Conservation (phyloP, 2,888 invertebrate species). For the Aspidiotus destructor region DNA sequence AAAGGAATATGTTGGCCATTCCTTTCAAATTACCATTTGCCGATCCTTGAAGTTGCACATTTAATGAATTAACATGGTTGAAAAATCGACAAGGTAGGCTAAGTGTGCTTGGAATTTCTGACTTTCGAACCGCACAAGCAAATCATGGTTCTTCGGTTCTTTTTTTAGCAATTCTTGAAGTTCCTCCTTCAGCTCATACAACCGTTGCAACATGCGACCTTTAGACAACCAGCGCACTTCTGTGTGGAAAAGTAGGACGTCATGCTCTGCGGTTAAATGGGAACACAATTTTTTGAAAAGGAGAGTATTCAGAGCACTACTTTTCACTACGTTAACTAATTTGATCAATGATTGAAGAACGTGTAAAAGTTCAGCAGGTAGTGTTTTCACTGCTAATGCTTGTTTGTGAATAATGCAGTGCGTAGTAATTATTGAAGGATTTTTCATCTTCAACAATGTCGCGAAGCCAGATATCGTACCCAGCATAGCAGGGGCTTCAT, state of each 20-base stretch:
- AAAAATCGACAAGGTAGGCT: conserved; percentile 8
- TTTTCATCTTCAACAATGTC: conserved; percentile 33
- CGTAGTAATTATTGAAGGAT: conserved; percentile 24
- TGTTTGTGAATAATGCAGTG: conserved; percentile 33
- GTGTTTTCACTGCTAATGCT: conserved; percentile 32
- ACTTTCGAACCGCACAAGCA: background rate
- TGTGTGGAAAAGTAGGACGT: conserved; percentile 20
- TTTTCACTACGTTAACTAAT: conserved; percentile 28
- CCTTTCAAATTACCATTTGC: conserved; percentile 6
- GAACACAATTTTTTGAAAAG: conserved; percentile 29
- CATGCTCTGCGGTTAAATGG: conserved; percentile 14
- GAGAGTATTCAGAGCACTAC: conserved; percentile 29
- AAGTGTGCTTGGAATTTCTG: conserved; percentile 6
- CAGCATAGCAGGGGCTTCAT: conserved; percentile 33
- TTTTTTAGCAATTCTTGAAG: background rate
- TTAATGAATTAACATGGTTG: background rate
- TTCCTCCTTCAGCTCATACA: conserved; percentile 8
- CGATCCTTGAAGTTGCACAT: conserved; percentile 13
- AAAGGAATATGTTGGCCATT: conserved; percentile 6
- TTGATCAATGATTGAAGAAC: conserved; percentile 13
- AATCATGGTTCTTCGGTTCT: background rate
- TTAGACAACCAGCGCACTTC: conserved; percentile 21
- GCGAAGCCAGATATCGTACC: conserved; percentile 33
- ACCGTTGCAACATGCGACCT: conserved; percentile 19
- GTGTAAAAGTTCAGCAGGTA: conserved; percentile 24